Conservation (phyloP, 1,140 invertebrate species). For the Diuraphis noxia region DNA sequence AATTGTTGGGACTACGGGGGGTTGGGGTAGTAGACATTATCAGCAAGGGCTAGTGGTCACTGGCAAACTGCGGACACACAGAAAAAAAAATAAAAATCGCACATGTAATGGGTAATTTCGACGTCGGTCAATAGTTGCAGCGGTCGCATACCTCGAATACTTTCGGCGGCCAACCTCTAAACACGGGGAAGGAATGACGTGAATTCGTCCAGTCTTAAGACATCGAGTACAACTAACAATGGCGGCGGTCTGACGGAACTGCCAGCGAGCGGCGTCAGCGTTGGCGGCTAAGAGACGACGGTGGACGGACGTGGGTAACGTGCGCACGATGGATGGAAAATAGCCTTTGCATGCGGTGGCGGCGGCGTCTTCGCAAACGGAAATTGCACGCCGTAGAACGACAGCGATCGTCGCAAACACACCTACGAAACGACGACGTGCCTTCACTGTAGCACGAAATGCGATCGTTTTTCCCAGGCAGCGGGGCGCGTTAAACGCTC, state of each 20-base stretch:
- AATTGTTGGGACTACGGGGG: slow-evolving; percentile 41
- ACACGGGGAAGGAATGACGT: background rate
- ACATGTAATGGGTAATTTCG: background rate
- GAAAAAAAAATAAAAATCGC: background rate
- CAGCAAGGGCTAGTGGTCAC: background rate
- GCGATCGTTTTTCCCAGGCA: no score
- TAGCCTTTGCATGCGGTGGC: background rate
- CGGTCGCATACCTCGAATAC: background rate
- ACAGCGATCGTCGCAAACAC: background rate
- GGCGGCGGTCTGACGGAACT: background rate
- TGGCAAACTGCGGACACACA: background rate
- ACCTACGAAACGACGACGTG: background rate
- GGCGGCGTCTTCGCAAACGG: background rate
- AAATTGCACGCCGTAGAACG: background rate
- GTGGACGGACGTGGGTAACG: no score
- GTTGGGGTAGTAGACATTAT: slow-evolving; percentile 48
- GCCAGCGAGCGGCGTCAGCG: background rate
- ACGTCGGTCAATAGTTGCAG: background rate
- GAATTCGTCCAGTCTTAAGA: background rate
- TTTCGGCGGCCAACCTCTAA: background rate
- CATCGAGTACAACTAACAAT: background rate
- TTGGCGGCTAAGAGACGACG: background rate
- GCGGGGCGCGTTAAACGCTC: background rate
- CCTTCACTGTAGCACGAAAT: background rate
- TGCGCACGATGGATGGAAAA: background rate